Conservation (phyloP, 2,113 vertebrate species). For the Lagenorhynchus albirostris region DNA sequence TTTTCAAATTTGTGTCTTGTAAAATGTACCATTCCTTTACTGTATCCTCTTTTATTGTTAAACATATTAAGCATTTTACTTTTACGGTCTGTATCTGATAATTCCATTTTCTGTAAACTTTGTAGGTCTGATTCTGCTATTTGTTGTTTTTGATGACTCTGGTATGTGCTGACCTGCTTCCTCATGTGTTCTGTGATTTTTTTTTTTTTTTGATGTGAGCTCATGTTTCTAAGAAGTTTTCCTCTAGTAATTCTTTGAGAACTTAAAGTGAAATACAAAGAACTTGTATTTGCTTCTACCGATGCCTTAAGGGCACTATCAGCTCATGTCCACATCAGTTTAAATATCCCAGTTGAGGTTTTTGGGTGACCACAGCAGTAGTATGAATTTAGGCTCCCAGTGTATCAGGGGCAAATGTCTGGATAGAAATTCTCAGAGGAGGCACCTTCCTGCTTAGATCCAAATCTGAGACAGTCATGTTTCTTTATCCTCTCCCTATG, state of each 20-base stretch:
- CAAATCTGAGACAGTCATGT: not conserved
- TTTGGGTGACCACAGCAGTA: no score
- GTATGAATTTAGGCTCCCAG: not conserved
- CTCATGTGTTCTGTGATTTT: not conserved
- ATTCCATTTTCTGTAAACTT: not conserved
- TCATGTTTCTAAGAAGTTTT: not conserved
- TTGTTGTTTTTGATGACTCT: not conserved
- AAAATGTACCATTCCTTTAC: not conserved
- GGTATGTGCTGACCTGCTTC: not conserved
- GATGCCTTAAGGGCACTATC: not conserved
- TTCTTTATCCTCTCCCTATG: not conserved
- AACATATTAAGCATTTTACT: not conserved
- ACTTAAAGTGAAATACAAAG: not conserved
- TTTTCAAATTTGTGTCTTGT: not conserved
- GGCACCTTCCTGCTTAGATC: not conserved
- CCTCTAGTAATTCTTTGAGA: not conserved
- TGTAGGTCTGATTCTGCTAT: not conserved
- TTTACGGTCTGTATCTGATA: not conserved
- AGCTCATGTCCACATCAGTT: not conserved
- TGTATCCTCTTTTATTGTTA: not conserved
- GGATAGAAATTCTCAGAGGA: not conserved
- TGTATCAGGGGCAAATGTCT: not conserved
- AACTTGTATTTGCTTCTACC: slow-evolving; percentile 6
- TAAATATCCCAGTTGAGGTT: not conserved
- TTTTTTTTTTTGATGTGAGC: not conserved